Evolutionary conservation across 2,888 invertebrate species (phyloP), one percentile per base, ranked within the genome.

Genomic region (Fragum fragum): DNA sequence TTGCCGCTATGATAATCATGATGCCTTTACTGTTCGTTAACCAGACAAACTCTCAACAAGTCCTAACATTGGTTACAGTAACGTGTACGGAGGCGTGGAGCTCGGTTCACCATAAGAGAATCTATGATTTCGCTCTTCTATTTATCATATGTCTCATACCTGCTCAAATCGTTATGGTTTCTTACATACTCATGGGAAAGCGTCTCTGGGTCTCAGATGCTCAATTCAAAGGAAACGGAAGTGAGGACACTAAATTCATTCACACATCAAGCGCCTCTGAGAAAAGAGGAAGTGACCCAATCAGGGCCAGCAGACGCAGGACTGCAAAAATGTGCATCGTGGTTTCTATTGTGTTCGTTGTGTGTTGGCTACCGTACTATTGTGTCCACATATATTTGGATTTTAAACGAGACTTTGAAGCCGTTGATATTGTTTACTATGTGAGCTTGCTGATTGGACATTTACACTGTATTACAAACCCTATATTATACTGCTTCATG

Each of bases 341-440:
- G 0, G 95, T 97, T 23, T 97, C 97, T 0, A 95, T 97, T 2
- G 95, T 97, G 47, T 97, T 97, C 91, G 97, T 97, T 0, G 93
- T 96, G 3, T 97, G 97, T 94, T 97, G 97, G 97, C 95, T 97
- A 68, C 97, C 97, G 0, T 97, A 97, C 95, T 97, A 97, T 94
- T 96, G 96, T 57, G 94, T 97, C 29, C 96, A 96, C 90, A 95
- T 97, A n/a, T 94, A 97, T 72, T 93, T 96, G 6, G 97, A 97
- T 91, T 95, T 96, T 21, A 86, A 91, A 23, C 66, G 79, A 1
- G 83, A 85, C 28, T 90, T 89, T 26, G 95, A 95, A n/a, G 90
- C 94, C 39, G 95, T 95, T 0, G 95, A 95, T 76, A 83, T 92
- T 21, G 81, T 93, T 1, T 96, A 96, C 0, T 97, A 97, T 92